Evolutionary conservation across 2,113 vertebrate species (phyloP).

Genomic region (Muntiacus muntjak): DNA sequence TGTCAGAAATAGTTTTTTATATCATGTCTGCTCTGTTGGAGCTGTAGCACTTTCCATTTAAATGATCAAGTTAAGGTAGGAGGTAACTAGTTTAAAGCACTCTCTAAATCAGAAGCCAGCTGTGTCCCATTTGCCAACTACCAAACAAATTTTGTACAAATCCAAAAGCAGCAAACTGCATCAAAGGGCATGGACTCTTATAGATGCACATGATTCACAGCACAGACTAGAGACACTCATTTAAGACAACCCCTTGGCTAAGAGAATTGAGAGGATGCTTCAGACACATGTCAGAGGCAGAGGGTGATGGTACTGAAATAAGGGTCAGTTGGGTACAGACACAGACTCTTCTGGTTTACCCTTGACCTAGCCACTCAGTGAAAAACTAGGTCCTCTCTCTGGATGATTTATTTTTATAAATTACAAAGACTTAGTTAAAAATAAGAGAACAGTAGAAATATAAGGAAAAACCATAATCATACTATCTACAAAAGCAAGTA

Average conservation of each 20-base stretch:
- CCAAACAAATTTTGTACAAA: not conserved
- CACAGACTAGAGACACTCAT: not conserved
- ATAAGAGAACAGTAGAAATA: not conserved
- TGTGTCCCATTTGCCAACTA: constrained; percentile 10
- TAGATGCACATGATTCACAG: not conserved
- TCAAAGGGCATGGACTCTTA: not conserved
- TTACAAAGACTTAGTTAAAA: not conserved
- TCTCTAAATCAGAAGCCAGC: constrained; percentile 44
- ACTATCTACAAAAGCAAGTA: not conserved
- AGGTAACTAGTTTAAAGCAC: constrained; percentile 39
- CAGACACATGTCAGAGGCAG: not conserved
- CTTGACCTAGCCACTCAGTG: not conserved
- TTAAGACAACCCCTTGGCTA: not conserved
- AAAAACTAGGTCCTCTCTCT: not conserved
- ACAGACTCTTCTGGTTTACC: not conserved
- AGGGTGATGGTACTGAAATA: not conserved
- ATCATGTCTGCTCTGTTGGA: constrained; percentile 52
- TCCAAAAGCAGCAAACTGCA: not conserved
- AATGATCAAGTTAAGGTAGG: constrained; percentile 44
- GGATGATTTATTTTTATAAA: not conserved
- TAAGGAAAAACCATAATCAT: not conserved
- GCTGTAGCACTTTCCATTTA: constrained; percentile 17
- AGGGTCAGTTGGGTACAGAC: not conserved
- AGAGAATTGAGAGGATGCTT: not conserved
- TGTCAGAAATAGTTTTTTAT: constrained; percentile 30